Evolutionary conservation across 2,113 vertebrate genomes (phyloP).

Genomic region (Sebastes fasciatus): DNA sequence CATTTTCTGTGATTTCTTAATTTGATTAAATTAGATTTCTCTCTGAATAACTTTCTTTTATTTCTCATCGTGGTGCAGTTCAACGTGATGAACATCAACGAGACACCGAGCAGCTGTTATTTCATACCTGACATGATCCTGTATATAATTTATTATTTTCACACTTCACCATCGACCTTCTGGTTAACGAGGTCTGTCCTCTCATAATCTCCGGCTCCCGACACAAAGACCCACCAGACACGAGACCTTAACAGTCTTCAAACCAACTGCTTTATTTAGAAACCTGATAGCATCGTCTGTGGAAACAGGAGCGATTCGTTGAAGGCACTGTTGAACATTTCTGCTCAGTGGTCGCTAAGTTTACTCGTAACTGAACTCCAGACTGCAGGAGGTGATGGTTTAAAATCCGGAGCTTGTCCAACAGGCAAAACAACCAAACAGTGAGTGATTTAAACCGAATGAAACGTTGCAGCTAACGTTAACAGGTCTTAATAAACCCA

Average conservation of each 20-base stretch:
- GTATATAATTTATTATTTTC: too few relatives aligned
- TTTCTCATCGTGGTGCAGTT: too few relatives aligned
- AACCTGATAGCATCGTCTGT: constrained; percentile 42
- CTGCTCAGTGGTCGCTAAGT: constrained; percentile 61
- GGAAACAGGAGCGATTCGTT: constrained; percentile 27
- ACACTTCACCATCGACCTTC: too few relatives aligned
- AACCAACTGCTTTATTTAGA: constrained; percentile 70
- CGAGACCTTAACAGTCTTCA: constrained; percentile 38
- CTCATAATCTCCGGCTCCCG: too few relatives aligned
- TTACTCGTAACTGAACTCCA: constrained; percentile 20
- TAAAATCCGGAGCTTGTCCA: constrained; percentile 54
- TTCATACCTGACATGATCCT: too few relatives aligned
- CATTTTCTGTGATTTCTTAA: too few relatives aligned
- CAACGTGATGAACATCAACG: too few relatives aligned
- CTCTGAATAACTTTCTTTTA: not conserved
- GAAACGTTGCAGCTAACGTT: constrained; percentile 2
- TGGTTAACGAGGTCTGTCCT: too few relatives aligned
- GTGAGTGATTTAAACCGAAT: not conserved
- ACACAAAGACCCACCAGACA: too few relatives aligned
- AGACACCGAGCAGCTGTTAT: too few relatives aligned
- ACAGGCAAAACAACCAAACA: constrained; percentile 36
- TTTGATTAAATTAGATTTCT: not conserved
- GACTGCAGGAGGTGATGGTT: constrained; percentile 19
- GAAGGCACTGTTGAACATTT: constrained; percentile 80
- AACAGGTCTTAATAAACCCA: not conserved